Percentiles rank a stretch among this genome's conserved stretches.
These are phyloP conservation scores for Agonopterix heracliana DNA, from an alignment of 2,888 invertebrate genomes.

Conservation along the genomic window DNA sequence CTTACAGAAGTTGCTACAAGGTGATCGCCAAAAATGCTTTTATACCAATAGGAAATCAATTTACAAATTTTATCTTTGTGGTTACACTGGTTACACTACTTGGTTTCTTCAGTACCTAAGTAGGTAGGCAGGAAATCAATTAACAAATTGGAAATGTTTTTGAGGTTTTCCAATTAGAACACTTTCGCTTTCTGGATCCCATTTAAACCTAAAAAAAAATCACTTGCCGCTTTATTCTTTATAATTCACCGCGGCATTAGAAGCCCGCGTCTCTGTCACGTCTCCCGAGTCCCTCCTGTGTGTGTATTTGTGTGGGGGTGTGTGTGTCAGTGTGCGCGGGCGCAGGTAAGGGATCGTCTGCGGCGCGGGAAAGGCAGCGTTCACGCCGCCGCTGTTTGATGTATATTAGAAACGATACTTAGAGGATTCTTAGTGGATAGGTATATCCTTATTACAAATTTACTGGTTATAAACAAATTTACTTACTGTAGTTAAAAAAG, in stretches of 20 bases:
- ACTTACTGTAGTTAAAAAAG: too few relatives aligned
- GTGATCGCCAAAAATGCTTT: too few relatives aligned
- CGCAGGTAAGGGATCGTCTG: conserved; percentile 70
- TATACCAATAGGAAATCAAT: too few relatives aligned
- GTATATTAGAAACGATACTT: conserved; percentile 48
- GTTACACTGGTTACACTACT: too few relatives aligned
- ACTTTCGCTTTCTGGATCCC: conserved; percentile 13
- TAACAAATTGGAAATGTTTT: neutral
- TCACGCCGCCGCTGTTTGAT: conserved; percentile 43
- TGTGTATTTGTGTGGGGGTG: conserved; percentile 19
- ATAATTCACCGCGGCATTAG: conserved; percentile 45
- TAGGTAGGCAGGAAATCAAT: too few relatives aligned
- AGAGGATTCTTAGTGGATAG: conserved; percentile 55
- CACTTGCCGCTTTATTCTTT: conserved; percentile 44
- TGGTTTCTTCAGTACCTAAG: too few relatives aligned
- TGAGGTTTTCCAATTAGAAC: conserved; percentile 7
- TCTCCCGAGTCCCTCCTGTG: conserved; percentile 27
- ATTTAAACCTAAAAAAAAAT: conserved; percentile 16
- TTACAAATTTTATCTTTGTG: too few relatives aligned
- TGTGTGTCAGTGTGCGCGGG: conserved; percentile 31
- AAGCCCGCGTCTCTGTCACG: conserved; percentile 57
- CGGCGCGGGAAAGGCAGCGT: conserved; percentile 44
- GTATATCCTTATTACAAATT: neutral
- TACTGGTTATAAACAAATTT: neutral
- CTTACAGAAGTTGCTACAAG: too few relatives aligned